These are phyloP conservation scores for Trinectes maculatus DNA, from an alignment of 2,113 vertebrate species.

Conservation along the genomic window DNA sequence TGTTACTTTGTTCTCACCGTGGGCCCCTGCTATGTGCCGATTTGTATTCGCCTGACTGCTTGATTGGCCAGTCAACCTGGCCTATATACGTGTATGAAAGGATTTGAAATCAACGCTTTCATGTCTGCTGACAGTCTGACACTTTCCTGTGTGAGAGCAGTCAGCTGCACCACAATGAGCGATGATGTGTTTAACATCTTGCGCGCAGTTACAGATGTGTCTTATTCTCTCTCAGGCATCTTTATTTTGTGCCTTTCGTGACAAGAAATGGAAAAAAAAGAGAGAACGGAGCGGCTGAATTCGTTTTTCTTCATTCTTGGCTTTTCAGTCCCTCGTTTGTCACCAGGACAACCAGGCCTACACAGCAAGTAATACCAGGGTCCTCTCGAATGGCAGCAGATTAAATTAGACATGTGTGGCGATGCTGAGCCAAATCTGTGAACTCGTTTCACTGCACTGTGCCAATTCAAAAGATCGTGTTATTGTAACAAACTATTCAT, in stretches of 20 bases:
- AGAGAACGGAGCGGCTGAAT: conserved; percentile 1
- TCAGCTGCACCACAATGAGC: conserved; percentile 50
- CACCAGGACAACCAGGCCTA: conserved; percentile 56
- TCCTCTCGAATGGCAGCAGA: not conserved
- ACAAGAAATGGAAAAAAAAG: conserved; percentile 2
- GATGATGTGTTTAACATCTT: conserved; percentile 30
- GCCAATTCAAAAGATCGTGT: too few species aligned
- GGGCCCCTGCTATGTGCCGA: conserved; percentile 25
- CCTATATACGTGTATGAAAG: conserved; percentile 57
- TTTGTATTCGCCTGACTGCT: conserved; percentile 60
- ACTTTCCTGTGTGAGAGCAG: conserved; percentile 36
- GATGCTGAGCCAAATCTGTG: too few species aligned
- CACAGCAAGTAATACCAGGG: conserved; percentile 36
- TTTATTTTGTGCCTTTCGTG: conserved; percentile 13
- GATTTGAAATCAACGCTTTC: conserved; percentile 54
- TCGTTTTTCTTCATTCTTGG: conserved; percentile 12
- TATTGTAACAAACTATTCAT: too few species aligned
- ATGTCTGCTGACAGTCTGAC: conserved; percentile 57
- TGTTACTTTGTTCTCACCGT: conserved; percentile 43
- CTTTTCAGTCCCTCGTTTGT: conserved; percentile 21
- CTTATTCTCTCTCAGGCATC: conserved; percentile 8
- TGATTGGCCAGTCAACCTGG: conserved; percentile 58
- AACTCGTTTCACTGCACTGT: too few species aligned
- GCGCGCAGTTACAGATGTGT: conserved; percentile 6
- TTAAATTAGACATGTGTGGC: too few species aligned